Evolutionary conservation across 30 jellyfish, hydroid and myxozoan genomes (phyloP).

Genomic region (Hydractinia echinata): DNA sequence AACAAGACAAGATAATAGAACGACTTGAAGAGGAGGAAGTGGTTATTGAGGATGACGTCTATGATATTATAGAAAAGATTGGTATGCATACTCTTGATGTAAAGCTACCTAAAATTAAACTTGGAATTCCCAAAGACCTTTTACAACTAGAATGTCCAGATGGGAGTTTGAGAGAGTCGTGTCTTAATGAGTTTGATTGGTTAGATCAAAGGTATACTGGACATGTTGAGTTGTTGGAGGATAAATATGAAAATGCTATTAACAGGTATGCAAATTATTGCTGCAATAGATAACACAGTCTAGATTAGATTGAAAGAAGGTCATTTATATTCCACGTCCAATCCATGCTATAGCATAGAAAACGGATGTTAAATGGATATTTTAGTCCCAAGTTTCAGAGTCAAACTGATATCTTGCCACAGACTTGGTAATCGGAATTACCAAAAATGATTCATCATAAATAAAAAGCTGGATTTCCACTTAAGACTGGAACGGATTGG

Average conservation of each 20-base stretch:
- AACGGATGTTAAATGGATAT: too few species aligned
- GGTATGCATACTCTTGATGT: conserved; percentile 52
- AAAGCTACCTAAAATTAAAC: conserved; percentile 47
- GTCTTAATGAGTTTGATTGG: conserved; percentile 43
- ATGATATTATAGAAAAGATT: conserved; percentile 14
- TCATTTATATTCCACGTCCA: too few species aligned
- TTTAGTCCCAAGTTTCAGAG: too few species aligned
- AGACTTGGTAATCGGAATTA: too few species aligned
- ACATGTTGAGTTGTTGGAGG: conserved; percentile 53
- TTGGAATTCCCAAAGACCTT: conserved; percentile 60
- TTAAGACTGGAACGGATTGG: too few species aligned
- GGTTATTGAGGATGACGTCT: conserved; percentile 32
- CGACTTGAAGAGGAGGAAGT: conserved; percentile 51
- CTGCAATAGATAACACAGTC: too few species aligned
- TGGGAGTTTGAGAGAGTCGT: conserved; percentile 40
- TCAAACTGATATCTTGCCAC: too few species aligned
- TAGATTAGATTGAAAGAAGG: too few species aligned
- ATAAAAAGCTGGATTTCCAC: too few species aligned
- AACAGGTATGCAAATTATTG: conserved; percentile 35
- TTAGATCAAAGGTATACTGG: conserved; percentile 53
- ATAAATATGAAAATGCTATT: conserved; percentile 43
- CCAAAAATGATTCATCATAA: too few species aligned
- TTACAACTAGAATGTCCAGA: conserved; percentile 48
- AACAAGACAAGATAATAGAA: conserved; percentile 39
- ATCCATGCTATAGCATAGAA: too few species aligned